Conservation (phyloP, 2,113 vertebrate species). For the Phylloscopus trochiloides region DNA sequence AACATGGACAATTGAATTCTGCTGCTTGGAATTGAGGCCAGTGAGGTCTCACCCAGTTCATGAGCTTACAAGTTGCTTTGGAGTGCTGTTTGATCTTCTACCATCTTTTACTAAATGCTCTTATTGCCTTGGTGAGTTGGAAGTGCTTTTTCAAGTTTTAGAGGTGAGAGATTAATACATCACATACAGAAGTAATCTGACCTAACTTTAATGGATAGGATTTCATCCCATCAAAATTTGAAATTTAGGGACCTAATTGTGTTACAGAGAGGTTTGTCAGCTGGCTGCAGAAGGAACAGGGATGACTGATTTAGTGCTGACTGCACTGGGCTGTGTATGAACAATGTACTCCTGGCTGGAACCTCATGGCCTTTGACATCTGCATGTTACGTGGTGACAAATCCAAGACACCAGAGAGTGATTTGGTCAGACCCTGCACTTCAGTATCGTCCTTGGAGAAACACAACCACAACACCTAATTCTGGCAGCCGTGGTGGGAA, state of each 20-base stretch:
- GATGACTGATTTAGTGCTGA: background rate
- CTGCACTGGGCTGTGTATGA: background rate
- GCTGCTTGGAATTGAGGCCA: background rate
- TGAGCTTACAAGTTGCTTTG: background rate
- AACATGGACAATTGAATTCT: fast-evolving
- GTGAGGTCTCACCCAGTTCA: background rate
- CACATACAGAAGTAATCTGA: background rate
- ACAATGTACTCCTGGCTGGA: background rate
- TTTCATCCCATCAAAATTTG: background rate
- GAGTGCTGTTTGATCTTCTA: background rate
- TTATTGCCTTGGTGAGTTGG: background rate
- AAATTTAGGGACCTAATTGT: background rate
- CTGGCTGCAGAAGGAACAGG: background rate
- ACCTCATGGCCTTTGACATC: background rate
- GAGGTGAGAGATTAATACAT: background rate
- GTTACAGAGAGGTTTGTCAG: background rate
- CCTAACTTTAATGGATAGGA: background rate
- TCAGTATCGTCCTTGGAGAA: background rate
- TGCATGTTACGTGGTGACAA: fast-evolving
- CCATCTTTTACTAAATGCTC: background rate
- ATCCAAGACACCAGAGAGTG: background rate
- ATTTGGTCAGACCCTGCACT: background rate
- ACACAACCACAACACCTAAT: background rate
- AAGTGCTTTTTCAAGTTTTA: background rate
- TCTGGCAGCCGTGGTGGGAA: background rate